A percentile compares a stretch with the other conserved stretches of the same genome.
Evolutionary conservation across 35 echinoderm and acorn worm species (phyloP).

Genomic region (Patiria miniata): DNA sequence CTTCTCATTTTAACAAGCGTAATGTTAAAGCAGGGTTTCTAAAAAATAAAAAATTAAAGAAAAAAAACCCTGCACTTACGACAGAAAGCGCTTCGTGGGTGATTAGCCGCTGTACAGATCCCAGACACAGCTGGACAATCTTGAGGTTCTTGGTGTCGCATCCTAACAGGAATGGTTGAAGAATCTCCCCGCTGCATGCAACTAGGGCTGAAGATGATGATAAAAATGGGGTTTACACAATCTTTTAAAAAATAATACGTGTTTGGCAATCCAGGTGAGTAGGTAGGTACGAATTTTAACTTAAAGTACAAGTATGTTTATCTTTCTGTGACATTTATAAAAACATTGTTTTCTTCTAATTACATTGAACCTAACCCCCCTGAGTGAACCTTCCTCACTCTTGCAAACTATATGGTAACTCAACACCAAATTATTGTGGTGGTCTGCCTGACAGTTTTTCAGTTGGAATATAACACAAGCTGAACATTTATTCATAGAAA

Average conservation of each 20-base stretch:
- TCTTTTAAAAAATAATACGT: too few relatives aligned
- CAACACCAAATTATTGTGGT: too few relatives aligned
- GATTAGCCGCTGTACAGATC: slow-evolving; percentile 83
- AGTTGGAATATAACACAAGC: too few relatives aligned
- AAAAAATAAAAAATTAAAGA: neutral
- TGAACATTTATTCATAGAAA: too few relatives aligned
- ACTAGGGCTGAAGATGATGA: slow-evolving; percentile 69
- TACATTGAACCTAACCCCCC: neutral
- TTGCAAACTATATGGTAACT: too few relatives aligned
- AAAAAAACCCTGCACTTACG: slow-evolving; percentile 50
- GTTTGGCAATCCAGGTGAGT: too few relatives aligned
- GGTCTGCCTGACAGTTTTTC: too few relatives aligned
- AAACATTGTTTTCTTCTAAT: neutral
- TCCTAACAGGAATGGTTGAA: slow-evolving; percentile 92
- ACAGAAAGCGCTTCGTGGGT: slow-evolving; percentile 85
- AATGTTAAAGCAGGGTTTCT: neutral
- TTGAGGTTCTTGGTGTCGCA: slow-evolving; percentile 97
- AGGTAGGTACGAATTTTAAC: too few relatives aligned
- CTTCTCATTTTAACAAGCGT: too few relatives aligned
- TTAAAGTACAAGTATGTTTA: too few relatives aligned
- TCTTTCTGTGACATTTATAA: too few relatives aligned
- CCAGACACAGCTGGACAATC: slow-evolving; percentile 88
- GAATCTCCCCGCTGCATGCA: slow-evolving; percentile 84
- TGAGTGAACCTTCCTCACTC: too few relatives aligned
- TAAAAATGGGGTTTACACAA: neutral